Evolutionary conservation across 2,888 invertebrate species (phyloP).

Genomic region (Eudemis profundana): DNA sequence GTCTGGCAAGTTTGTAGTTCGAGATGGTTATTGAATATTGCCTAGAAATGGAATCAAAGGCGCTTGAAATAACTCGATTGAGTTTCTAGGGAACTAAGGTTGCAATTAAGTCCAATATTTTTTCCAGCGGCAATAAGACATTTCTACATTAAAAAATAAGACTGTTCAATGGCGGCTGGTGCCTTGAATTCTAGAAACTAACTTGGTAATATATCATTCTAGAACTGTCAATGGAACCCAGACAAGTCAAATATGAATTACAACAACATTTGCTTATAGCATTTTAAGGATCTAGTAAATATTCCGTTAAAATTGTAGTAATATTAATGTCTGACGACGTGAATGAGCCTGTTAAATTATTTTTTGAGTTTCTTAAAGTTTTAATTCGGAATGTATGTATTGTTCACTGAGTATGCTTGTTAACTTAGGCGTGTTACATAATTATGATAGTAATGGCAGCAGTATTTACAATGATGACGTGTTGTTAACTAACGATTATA

Average conservation of each 20-base stretch:
- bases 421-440: no score
- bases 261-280: not conserved
- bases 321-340: no score
- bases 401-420: no score
- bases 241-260: not conserved
- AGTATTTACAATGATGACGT: conserved; percentile 1
- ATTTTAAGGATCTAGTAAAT: no score
- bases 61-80: conserved; percentile 16
- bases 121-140: not conserved
- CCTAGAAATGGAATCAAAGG: conserved; percentile 20
- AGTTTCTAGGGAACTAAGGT: not conserved
- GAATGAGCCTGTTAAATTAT: no score
- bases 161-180: not conserved
- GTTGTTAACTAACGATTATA: conserved; percentile 19
- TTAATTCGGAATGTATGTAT: no score
- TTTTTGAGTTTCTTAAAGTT: no score
- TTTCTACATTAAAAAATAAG: not conserved
- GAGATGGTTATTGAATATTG: conserved; percentile 18
- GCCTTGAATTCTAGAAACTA: no score
- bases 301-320: no score
- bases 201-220: not conserved
- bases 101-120: not conserved
- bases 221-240: not conserved
- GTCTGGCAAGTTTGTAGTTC: conserved; percentile 29
- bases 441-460: conserved; percentile 5